phyloP scores from a whole-genome alignment of 2,888 invertebrate genomes.

The Sclerodermus sp. region DNA sequence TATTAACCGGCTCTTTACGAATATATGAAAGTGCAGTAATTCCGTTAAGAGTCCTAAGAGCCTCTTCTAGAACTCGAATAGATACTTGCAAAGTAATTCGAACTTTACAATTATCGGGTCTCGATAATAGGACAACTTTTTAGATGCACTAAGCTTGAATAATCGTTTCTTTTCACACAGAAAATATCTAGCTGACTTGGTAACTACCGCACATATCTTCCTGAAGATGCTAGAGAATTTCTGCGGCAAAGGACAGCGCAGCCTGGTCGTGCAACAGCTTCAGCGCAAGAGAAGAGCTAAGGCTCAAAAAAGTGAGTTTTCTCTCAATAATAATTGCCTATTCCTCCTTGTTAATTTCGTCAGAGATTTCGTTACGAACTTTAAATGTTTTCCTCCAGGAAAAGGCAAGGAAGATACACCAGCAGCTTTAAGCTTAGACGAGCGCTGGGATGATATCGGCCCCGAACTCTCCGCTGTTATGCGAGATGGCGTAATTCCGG shows the following conservation, averaged over 20 bases:
- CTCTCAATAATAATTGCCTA: too few relatives aligned
- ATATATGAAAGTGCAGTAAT: too few relatives aligned
- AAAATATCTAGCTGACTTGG: slow-evolving; percentile 80
- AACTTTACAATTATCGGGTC: too few relatives aligned
- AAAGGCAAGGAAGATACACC: too few relatives aligned
- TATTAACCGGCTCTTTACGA: too few relatives aligned
- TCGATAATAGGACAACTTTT: too few relatives aligned
- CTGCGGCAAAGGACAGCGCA: slow-evolving; percentile 50
- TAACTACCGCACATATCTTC: slow-evolving; percentile 89
- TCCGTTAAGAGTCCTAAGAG: too few relatives aligned
- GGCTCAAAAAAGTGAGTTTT: slow-evolving; percentile 40
- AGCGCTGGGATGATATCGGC: slow-evolving; percentile 69
- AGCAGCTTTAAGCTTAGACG: slow-evolving; percentile 55
- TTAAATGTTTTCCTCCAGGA: too few relatives aligned
- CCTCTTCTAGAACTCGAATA: too few relatives aligned
- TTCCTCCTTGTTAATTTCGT: too few relatives aligned
- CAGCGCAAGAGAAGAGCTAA: slow-evolving; percentile 41
- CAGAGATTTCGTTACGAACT: too few relatives aligned
- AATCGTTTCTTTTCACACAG: slow-evolving; percentile 57
- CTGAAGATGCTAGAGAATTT: slow-evolving; percentile 82
- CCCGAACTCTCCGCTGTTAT: slow-evolving; percentile 67
- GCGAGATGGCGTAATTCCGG: slow-evolving; percentile 63
- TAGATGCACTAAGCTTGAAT: not conserved
- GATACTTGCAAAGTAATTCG: too few relatives aligned
- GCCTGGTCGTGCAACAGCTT: slow-evolving; percentile 76